Base-by-base conservation (phyloP, 2,888 invertebrate species). In the Papilio demoleus region DNA sequence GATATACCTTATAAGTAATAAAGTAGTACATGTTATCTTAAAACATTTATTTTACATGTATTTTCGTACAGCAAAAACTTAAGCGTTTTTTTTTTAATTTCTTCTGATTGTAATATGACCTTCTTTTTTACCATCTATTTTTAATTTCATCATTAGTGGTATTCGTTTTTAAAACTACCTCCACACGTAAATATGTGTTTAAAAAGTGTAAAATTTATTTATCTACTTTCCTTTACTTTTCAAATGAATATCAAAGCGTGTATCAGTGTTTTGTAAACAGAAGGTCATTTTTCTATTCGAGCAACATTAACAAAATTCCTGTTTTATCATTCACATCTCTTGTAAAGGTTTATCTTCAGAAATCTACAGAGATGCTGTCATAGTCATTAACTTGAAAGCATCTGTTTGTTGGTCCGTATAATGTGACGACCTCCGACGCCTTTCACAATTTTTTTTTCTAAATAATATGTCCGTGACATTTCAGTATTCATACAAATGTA, bases 301-400 rank as follows among this genome's bases (percentile, higher is more conserved):
- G 53, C 3, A 40, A 61, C 53, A 53, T 67, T 61, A 67, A 61
- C 50, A 65, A 65, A 60, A 65, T 65, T 65, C 47, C 40, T n/a
- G 60, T 60, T 68, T 60, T 68, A 68, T 65, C 68, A 65, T 60
- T 68, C 53, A 34, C 65, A 34, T 65, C 64, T 64, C 50, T 68
- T 68, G 42, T 40, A 65, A 68, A 65, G 53, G 24, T 60, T 60
- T 68, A 65, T 68, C 68, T 68, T 60, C 68, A 64, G 68, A 68
- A 68, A 68, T 64, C 64, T 65, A 53, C 34, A 31, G 64, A 42
- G 65, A 65, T 68, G 47, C 31, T 68, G 68, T 60, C 68, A 22
- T 19, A 68, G 60, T 68, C 68, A 65, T 68, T 68, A 65, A 68
- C 68, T 50, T 68, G 60, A 68, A 68, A 68, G 68, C 68, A 65